A percentile compares a stretch with the other conserved stretches of the same genome.
phyloP scores from a whole-genome alignment of 53 echinoderm and acorn worm genomes.

The Paelopatides confundens region DNA sequence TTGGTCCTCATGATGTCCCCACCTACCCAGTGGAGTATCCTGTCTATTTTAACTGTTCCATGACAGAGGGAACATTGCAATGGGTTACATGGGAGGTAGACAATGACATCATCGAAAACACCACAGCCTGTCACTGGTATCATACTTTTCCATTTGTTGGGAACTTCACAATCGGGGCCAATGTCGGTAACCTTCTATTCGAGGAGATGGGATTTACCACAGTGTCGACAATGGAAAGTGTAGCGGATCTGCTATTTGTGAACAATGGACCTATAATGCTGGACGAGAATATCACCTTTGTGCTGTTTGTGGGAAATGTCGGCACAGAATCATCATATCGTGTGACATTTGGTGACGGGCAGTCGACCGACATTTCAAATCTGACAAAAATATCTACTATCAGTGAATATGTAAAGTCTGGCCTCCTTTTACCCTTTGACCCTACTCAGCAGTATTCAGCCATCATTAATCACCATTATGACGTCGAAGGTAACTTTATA shows the following conservation, averaged over 20 bases:
- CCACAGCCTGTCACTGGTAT: neutral
- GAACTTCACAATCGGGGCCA: constrained; percentile 45
- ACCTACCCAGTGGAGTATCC: constrained; percentile 70
- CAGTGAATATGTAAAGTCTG: constrained; percentile 49
- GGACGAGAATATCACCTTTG: constrained; percentile 59
- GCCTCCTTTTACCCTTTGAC: constrained; percentile 74
- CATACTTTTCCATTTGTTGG: constrained; percentile 62
- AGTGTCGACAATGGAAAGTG: constrained; percentile 57
- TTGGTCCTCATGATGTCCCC: neutral
- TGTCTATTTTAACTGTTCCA: constrained; percentile 45
- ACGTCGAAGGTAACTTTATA: constrained; percentile 60
- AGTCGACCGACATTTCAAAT: neutral
- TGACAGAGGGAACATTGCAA: constrained; percentile 69
- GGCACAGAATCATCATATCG: constrained; percentile 64
- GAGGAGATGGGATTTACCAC: neutral
- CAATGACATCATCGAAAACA: neutral
- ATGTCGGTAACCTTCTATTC: constrained; percentile 63
- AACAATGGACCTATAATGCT: constrained; percentile 76
- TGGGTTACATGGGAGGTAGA: constrained; percentile 66
- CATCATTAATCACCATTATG: constrained; percentile 65
- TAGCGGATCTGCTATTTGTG: constrained; percentile 73
- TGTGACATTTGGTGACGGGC: constrained; percentile 84
- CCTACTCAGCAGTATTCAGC: constrained; percentile 60
- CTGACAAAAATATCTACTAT: constrained; percentile 42
- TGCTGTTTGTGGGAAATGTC: constrained; percentile 66